phyloP scores from a whole-genome alignment of 2,113 vertebrate species.

The Equus quagga region DNA sequence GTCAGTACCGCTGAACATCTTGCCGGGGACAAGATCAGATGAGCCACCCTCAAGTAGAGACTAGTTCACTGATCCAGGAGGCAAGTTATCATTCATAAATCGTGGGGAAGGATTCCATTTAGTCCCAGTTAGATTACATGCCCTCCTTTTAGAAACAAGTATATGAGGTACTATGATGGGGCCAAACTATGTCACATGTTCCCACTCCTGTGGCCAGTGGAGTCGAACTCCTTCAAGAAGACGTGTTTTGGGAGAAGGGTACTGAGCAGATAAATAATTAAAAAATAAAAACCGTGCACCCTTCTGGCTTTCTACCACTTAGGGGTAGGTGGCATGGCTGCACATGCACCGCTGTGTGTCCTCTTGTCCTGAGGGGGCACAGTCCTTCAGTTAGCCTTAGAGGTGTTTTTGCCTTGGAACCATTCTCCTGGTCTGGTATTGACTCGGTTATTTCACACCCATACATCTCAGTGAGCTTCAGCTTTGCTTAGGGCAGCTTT shows the following conservation, averaged over 20 bases:
- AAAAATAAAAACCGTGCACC: neutral
- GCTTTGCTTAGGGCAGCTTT: neutral
- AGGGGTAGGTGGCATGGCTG: neutral
- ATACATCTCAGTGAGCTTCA: neutral
- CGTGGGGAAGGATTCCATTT: neutral
- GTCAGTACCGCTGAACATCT: neutral
- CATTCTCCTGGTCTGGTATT: neutral
- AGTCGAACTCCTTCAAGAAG: neutral
- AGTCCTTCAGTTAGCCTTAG: neutral
- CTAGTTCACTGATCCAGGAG: neutral
- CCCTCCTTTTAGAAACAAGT: neutral
- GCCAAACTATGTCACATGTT: neutral
- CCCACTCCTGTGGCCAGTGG: neutral
- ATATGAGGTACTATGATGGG: neutral
- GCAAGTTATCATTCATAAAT: neutral
- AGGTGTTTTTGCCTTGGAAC: neutral
- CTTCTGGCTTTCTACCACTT: neutral
- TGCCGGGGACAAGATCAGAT: neutral
- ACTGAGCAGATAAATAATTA: neutral
- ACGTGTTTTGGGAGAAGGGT: neutral
- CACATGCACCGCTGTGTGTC: neutral
- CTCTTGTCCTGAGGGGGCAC: neutral
- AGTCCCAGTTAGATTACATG: neutral
- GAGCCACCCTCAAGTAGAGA: neutral
- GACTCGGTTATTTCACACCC: neutral